These are phyloP conservation scores for Phasianus colchicus DNA, from an alignment of 2,113 vertebrate species.

Conservation along the genomic window DNA sequence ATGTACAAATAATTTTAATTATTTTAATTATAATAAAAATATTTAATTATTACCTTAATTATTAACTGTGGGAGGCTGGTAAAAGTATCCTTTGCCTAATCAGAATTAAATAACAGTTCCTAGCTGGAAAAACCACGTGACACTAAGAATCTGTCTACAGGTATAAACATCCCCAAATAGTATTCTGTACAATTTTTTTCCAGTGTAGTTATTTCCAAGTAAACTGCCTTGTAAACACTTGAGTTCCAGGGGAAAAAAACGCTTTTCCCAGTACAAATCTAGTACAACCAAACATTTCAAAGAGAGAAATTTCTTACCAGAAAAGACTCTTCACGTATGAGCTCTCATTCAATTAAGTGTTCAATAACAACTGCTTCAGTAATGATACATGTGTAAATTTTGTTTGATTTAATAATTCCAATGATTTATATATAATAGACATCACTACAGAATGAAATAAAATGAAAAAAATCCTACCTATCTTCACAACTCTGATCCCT, in stretches of 20 bases:
- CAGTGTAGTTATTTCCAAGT: background rate
- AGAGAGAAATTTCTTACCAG: background rate
- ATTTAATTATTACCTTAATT: background rate
- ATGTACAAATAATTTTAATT: background rate
- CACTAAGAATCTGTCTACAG: background rate
- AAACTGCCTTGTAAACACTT: background rate
- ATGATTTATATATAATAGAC: background rate
- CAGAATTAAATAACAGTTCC: background rate
- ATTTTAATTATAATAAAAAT: no score
- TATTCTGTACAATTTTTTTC: background rate
- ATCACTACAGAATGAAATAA: background rate
- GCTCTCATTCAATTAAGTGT: background rate
- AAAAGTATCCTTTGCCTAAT: background rate
- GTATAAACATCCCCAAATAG: background rate
- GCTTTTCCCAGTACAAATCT: background rate
- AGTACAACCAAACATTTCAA: background rate
- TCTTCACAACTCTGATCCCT: background rate
- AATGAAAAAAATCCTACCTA: background rate
- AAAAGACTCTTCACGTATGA: fast-evolving
- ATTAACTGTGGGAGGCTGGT: background rate
- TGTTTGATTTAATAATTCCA: background rate
- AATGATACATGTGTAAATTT: background rate
- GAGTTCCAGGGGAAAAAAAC: background rate
- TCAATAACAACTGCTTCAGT: background rate
- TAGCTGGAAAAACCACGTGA: background rate